Base-by-base conservation (phyloP, 1,140 invertebrate genomes). In the Oreohelix idahoensis region DNA sequence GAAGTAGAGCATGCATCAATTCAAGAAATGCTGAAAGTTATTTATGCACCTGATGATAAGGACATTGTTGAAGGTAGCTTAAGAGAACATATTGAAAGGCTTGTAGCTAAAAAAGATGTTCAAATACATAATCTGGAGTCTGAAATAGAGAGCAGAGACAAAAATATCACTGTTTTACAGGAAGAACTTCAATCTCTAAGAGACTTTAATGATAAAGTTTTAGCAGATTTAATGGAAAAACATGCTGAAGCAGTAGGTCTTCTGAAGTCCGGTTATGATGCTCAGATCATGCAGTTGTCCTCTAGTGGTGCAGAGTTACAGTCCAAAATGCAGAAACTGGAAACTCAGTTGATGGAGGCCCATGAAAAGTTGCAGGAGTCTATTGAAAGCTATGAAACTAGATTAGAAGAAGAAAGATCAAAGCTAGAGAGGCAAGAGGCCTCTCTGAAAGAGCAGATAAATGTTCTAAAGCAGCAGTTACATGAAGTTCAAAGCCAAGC, bases 351-450 rank as follows among this genome's bases (percentile, higher is more conserved):
- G n/a, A 90, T 87, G 74, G 83, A 86, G 49, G 58, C 90, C 0
- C 88, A 86, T 63, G 90, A 90, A 70, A 89, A 90, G 49, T 86
- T 91, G 32, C 88, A 86, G 10, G 84, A 78, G 29, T 87, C 90
- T 51, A 87, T 91, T 81, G 84, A 89, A 42, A 88, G 88, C 73
- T 78, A 89, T n/a, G 85, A 89, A 71, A 90, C 89, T 39, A 89
- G 90, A 70, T 89, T 93, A 66, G 88, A 89, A 26, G 89, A 92
- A 81, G 89, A 90, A 49, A 90, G 90, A 74, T 77, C 32, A 53
- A 89, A 89, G 75, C 75, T 91, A 35, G 87, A 92, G 13, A 80
- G 82, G 53, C 86, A 89, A 36, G 90, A 87, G 66, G 63, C 76
- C 35, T 75, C 83, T 49, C 83, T 86, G 45, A 79, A 87, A 32